A percentile compares a stretch with the other conserved stretches of the same genome.
Evolutionary conservation across 2,113 vertebrate species (phyloP).

Genomic region (Rhodinocichla rosea): DNA sequence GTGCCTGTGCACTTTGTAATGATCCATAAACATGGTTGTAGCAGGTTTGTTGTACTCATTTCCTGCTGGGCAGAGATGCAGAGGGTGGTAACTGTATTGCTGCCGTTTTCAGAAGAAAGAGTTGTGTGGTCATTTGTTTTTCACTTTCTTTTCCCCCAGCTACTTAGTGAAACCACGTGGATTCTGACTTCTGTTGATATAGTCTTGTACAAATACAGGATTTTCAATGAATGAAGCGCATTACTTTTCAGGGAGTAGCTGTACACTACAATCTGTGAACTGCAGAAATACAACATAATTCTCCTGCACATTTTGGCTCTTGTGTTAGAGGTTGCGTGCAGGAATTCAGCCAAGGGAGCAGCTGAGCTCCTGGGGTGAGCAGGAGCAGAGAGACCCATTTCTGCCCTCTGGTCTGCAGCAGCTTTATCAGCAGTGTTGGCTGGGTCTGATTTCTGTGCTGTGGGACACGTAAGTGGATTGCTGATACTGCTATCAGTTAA

Average conservation of each 20-base stretch:
- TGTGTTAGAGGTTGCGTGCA: not conserved
- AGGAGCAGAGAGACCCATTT: not conserved
- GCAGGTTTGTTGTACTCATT: not conserved
- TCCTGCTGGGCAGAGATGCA: not conserved
- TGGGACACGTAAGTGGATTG: not conserved
- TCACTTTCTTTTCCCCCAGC: not conserved
- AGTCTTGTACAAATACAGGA: not conserved
- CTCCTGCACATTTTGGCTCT: not conserved
- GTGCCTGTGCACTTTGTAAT: slow-evolving; percentile 28
- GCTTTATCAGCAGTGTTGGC: not conserved
- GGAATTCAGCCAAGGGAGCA: not conserved
- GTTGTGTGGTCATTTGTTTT: not conserved
- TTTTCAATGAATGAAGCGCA: not conserved
- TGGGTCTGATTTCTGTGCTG: not conserved
- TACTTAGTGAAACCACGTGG: not conserved
- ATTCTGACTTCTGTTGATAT: not conserved
- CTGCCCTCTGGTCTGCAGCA: not conserved
- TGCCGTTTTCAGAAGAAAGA: not conserved
- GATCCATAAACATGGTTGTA: not conserved
- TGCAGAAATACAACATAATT: not conserved
- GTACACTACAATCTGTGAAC: not conserved
- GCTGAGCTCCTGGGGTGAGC: not conserved
- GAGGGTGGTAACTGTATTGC: not conserved
- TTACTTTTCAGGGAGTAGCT: not conserved
- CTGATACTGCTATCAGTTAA: not conserved